Conservation (phyloP, 2,113 vertebrate species). For the Crocuta crocuta region DNA sequence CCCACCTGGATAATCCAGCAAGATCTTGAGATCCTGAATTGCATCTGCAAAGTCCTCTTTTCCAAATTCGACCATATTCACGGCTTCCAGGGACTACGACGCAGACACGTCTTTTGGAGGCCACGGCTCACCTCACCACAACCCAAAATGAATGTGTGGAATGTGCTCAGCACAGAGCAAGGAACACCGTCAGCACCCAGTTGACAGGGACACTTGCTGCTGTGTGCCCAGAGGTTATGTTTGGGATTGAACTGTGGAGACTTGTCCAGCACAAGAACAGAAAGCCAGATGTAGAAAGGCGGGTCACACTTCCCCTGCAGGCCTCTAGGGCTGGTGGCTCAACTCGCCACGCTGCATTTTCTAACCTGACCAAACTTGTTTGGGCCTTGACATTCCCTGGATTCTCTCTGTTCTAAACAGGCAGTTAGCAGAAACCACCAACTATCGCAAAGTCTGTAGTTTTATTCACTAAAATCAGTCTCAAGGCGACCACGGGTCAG, state of each 20-base stretch:
- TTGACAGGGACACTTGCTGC: fast-evolving
- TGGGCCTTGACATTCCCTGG: neutral
- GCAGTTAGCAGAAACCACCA: neutral
- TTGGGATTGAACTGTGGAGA: neutral
- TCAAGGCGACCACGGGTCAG: neutral
- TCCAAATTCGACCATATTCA: neutral
- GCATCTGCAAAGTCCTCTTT: neutral
- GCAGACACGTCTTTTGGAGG: neutral
- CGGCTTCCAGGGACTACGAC: neutral
- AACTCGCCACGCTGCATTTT: fast-evolving
- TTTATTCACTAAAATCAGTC: neutral
- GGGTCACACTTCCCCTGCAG: neutral
- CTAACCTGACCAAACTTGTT: neutral
- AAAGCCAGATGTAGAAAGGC: neutral
- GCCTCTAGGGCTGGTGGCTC: neutral
- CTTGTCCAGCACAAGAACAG: neutral
- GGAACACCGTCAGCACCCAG: fast-evolving
- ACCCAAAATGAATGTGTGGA: fast-evolving
- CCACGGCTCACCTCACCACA: neutral
- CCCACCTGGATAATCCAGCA: neutral
- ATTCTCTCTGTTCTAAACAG: neutral
- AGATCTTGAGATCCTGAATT: neutral
- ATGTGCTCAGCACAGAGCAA: neutral
- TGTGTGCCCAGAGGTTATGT: fast-evolving
- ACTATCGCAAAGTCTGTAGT: neutral